Evolutionary conservation across 2,888 invertebrate species (phyloP).

Genomic region (Ganaspis brasiliensis): DNA sequence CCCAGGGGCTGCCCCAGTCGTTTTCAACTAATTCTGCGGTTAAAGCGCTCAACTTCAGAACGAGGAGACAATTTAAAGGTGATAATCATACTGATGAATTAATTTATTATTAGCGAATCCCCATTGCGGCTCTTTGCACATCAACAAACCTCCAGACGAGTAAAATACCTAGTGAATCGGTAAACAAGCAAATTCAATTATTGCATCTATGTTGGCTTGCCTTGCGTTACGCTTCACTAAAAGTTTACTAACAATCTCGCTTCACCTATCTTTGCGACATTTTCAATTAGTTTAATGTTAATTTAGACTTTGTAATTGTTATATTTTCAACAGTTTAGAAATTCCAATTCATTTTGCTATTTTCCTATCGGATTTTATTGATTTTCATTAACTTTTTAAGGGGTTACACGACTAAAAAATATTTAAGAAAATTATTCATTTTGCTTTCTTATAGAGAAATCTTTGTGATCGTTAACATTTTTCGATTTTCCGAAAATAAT

Average conservation of each 20-base stretch:
- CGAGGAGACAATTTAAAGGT: slow-evolving; percentile 10
- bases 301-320: neutral
- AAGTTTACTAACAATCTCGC: neutral
- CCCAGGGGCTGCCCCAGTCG: slow-evolving; percentile 1
- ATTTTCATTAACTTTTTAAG: too few species aligned
- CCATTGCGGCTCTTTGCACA: neutral
- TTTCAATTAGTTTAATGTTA: neutral
- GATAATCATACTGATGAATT: neutral
- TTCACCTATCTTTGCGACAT: neutral
- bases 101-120: neutral
- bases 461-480: too few species aligned
- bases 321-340: too few species aligned
- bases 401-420: too few species aligned
- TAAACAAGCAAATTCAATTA: neutral
- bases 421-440: too few species aligned
- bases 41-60: neutral
- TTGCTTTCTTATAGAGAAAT: too few species aligned
- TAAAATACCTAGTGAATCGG: neutral
- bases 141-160: neutral
- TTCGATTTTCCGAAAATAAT: too few species aligned
- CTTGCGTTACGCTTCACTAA: neutral
- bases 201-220: neutral
- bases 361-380: too few species aligned
- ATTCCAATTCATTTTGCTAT: too few species aligned
- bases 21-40: slow-evolving; percentile 6